Evolutionary conservation across 2,797 vertebrate species (phyloP).

Genomic region (Sphenopsis melanotis): DNA sequence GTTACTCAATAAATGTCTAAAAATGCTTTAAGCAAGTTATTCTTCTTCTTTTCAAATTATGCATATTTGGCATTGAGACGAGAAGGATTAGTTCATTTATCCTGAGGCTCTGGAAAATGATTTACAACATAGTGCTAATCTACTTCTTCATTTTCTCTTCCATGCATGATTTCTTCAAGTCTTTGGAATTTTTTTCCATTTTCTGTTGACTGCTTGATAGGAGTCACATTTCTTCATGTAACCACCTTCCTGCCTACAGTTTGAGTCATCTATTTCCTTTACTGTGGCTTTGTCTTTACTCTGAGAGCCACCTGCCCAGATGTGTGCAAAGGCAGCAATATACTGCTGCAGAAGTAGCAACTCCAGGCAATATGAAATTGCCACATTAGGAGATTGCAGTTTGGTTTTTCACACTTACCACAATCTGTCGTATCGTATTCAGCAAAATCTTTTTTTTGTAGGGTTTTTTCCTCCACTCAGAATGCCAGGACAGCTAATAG

Average conservation of each 20-base stretch:
- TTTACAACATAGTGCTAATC: background rate
- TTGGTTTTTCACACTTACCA: background rate
- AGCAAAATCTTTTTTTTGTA: background rate
- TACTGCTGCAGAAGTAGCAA: background rate
- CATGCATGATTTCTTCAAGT: background rate
- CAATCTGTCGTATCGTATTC: background rate
- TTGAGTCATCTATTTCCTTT: background rate
- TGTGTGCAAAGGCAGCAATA: background rate
- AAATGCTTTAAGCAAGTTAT: background rate
- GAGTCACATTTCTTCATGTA: background rate
- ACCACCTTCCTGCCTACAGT: background rate
- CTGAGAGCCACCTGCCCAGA: background rate
- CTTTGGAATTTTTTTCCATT: background rate
- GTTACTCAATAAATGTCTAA: background rate
- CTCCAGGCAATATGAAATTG: background rate
- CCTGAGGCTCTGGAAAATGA: background rate
- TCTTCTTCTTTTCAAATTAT: background rate
- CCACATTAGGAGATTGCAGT: accelerated
- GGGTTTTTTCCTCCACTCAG: accelerated
- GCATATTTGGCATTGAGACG: background rate
- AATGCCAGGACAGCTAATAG: background rate
- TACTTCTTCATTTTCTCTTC: background rate
- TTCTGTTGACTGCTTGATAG: background rate
- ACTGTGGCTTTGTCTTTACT: background rate
- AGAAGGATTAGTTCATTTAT: constrained; percentile 3